These are phyloP conservation scores for Andrena hattorfiana DNA, from an alignment of 2,888 invertebrate species.

Conservation along the genomic window DNA sequence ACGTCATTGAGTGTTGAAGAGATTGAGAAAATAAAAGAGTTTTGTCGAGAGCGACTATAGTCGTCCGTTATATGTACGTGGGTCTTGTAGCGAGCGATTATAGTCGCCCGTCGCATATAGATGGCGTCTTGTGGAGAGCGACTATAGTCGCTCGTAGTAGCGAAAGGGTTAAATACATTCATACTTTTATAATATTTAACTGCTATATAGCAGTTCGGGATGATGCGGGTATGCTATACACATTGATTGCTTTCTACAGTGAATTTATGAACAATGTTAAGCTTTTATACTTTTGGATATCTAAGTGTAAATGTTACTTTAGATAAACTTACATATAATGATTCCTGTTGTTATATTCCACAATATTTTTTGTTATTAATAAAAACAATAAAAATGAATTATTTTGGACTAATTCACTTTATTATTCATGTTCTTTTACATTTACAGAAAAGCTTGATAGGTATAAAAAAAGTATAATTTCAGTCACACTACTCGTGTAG, in stretches of 20 bases:
- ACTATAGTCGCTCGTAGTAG: no score
- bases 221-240: not conserved
- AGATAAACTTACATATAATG: not conserved
- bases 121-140: no score
- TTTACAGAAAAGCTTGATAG: not conserved
- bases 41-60: no score
- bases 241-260: slow-evolving; percentile 1
- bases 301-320: not conserved
- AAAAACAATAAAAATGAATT: not conserved
- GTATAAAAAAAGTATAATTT: not conserved
- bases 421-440: not conserved
- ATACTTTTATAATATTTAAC: slow-evolving; percentile 34
- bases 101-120: no score
- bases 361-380: slow-evolving; percentile 1
- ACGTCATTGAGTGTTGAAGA: no score
- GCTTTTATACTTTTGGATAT: not conserved
- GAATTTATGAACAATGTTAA: not conserved
- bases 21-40: no score
- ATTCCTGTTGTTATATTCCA: not conserved
- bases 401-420: not conserved
- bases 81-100: no score
- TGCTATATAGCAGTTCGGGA: not conserved
- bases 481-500: not conserved
- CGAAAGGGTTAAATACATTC: slow-evolving; percentile 34
- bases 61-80: no score